Conservation (phyloP, 2,888 invertebrate species). For the Drosophila macrothrix region DNA sequence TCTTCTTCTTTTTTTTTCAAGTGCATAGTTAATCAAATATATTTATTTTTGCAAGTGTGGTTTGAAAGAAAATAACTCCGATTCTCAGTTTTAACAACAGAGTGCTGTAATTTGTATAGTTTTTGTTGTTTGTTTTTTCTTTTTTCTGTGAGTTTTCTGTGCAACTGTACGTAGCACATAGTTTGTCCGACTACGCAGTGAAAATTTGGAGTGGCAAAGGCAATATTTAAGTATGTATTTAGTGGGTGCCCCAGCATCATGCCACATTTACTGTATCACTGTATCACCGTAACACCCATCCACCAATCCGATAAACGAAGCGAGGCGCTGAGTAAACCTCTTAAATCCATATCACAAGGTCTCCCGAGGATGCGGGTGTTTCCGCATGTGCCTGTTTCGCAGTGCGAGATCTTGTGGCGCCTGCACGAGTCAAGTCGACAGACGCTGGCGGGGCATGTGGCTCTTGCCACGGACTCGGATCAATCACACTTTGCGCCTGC, state of each 20-base stretch:
- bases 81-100: not conserved
- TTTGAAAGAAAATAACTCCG: not conserved
- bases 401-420: slow-evolving; percentile 30
- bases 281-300: slow-evolving; percentile 5
- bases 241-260: slow-evolving; percentile 16
- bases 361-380: slow-evolving; percentile 5
- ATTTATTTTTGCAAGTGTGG: slow-evolving; percentile 3
- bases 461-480: slow-evolving; percentile 21
- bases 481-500: slow-evolving; percentile 39
- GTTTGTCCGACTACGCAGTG: slow-evolving; percentile 7
- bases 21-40: not conserved
- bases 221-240: slow-evolving; percentile 17
- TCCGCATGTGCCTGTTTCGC: not conserved
- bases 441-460: slow-evolving; percentile 6
- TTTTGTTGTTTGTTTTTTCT: not conserved
- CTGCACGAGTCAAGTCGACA: not conserved
- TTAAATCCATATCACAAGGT: not conserved
- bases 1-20: slow-evolving; percentile 4
- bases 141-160: slow-evolving; percentile 6
- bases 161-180: slow-evolving; percentile 6
- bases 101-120: not conserved
- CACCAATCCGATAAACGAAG: slow-evolving; percentile 16
- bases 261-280: not conserved
- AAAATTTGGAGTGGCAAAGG: not conserved
- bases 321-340: not conserved